phyloP scores from a whole-genome alignment of 2,797 vertebrate species.

The Acropternis orthonyx region DNA sequence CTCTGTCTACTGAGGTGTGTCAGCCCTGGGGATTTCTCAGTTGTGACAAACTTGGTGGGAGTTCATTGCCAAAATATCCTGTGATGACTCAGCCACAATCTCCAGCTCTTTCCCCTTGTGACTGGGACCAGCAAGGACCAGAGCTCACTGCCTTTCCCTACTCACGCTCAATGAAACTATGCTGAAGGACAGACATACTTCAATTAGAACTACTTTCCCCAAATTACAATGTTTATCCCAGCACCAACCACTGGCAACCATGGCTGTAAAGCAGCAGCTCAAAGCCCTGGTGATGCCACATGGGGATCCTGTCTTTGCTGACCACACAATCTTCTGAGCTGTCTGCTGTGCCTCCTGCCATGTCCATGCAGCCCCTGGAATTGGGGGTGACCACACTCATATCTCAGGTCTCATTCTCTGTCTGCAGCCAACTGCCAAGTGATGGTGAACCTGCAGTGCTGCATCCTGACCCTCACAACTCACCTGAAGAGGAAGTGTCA shows the following conservation, averaged over 20 bases:
- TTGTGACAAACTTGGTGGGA: neutral
- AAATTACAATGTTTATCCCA: neutral
- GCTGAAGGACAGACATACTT: neutral
- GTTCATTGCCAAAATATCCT: neutral
- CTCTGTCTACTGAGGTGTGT: neutral
- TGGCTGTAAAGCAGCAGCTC: neutral
- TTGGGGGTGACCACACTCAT: neutral
- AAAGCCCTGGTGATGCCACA: neutral
- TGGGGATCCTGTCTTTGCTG: neutral
- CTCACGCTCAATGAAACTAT: neutral
- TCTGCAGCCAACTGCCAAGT: slow-evolving; percentile 28
- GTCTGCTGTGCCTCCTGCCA: too few species aligned
- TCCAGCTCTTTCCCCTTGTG: neutral
- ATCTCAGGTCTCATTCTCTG: neutral
- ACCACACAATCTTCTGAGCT: neutral
- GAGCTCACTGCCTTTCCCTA: neutral
- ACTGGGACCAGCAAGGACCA: neutral
- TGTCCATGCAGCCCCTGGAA: rapidly evolving
- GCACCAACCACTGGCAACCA: rapidly evolving
- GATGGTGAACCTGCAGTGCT: slow-evolving; percentile 60
- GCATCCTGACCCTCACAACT: neutral
- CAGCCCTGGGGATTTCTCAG: neutral
- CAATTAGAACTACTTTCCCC: neutral
- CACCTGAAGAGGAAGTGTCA: slow-evolving; percentile 47
- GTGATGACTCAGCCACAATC: neutral